Evolutionary conservation across 2,797 vertebrate species (phyloP), one percentile per base, ranked within the genome.

Genomic region (Staurois parvus): DNA sequence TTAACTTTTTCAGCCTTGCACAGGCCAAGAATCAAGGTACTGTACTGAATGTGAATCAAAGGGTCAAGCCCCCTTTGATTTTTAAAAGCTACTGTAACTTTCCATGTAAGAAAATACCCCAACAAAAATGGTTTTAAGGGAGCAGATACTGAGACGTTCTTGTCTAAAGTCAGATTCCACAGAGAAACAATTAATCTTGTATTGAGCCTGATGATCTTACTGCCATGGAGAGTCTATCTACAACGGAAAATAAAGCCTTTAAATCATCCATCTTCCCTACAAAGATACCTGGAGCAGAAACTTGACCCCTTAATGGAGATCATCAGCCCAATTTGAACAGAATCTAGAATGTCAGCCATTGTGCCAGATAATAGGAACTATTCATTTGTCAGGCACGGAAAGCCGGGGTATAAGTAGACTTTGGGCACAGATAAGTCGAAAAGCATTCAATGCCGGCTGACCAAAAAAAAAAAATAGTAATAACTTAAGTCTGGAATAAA

Each of bases 261-360:
- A 52, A 79, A 83, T 70, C 85, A 87, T 87, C 81, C 66, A 83
- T 87, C 81, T 83, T 87, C 59, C 42, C 70, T 79, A 34, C 76
- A 83, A 83, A 73, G 85, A 83, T 83, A 87, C 75, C 81, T 66
- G 56, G n/a, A 74, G 59, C 80, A 79, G 85, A 87, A 87, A 87
- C 80, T 78, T 83, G 85, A 87, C 75, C 75, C 85, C 72, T 83
- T 87, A 87, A 87, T 87, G 85, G 85, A 79, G 81, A 79, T 74
- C 85, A 73, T 86, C 80, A 83, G 85, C 59, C 81, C 81, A 87
- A 87, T 87, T 83, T 87, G 75, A 83, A 74, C 76, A 79, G 67
- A 83, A 87, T 87, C 85, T 87, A 83, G 73, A 78, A 86, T 83
- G 80, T 87, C 85, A 83, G 45, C 42, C 45, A 74, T 83, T 83